Percentiles rank a stretch among this genome's conserved stretches.
Conservation (phyloP, 2,797 vertebrate genomes). For the Myotis planiceps region DNA sequence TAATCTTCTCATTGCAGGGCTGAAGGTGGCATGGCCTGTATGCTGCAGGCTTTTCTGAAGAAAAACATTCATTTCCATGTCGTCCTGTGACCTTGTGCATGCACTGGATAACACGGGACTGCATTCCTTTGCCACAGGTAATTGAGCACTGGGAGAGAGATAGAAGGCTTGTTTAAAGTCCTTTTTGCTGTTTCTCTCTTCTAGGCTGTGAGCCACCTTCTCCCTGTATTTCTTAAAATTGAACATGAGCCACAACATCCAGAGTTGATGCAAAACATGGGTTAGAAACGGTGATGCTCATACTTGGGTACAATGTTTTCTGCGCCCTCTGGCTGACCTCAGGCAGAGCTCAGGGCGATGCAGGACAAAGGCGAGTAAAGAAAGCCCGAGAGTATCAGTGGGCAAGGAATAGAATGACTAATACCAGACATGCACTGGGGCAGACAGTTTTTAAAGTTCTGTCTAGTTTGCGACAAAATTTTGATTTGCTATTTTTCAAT, state of each 20-base stretch:
- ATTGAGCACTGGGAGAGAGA: constrained; percentile 92
- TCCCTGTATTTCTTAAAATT: background rate
- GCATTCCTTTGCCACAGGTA: constrained; percentile 95
- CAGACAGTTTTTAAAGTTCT: background rate
- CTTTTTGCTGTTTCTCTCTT: background rate
- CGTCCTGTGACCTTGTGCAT: constrained; percentile 98
- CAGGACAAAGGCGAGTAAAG: background rate
- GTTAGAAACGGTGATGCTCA: background rate
- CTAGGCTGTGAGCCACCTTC: background rate
- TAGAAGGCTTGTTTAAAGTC: background rate
- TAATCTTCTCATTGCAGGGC: constrained; percentile 93
- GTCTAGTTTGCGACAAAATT: background rate
- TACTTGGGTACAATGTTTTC: background rate
- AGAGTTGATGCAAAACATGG: background rate
- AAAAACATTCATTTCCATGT: constrained; percentile 94
- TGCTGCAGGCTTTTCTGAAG: constrained; percentile 91
- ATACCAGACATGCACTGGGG: background rate
- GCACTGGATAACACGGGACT: constrained; percentile 97
- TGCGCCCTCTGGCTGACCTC: background rate
- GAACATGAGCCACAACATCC: background rate
- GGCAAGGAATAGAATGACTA: background rate
- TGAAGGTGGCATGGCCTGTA: constrained; percentile 95
- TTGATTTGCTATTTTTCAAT: background rate
- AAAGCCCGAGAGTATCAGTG: background rate
- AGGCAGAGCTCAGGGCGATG: background rate